These are phyloP conservation scores for Mythimna impura DNA, from an alignment of 2,888 invertebrate species.

Conservation along the genomic window DNA sequence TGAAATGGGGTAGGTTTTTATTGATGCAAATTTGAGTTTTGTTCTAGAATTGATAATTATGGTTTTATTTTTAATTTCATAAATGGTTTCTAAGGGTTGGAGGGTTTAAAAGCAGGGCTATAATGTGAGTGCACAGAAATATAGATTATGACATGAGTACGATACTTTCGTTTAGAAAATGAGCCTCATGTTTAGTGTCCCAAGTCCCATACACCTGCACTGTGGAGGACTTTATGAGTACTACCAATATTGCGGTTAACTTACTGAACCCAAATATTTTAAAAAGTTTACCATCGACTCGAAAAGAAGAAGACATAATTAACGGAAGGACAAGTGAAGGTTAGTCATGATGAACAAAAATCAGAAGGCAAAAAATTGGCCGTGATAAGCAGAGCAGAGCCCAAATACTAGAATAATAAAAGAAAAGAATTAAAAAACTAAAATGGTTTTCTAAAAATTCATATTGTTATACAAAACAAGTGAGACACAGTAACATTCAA, in stretches of 20 bases:
- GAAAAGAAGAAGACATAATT: no score
- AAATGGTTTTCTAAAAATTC: not conserved
- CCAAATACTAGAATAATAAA: not conserved
- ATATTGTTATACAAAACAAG: slow-evolving; percentile 10
- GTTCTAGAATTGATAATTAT: not conserved
- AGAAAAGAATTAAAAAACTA: no score
- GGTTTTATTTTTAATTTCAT: not conserved
- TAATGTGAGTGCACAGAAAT: not conserved
- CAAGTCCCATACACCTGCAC: no score
- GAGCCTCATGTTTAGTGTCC: no score
- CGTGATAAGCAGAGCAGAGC: not conserved
- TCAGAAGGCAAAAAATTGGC: not conserved
- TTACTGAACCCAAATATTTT: no score
- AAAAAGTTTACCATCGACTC: no score
- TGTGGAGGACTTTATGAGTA: no score
- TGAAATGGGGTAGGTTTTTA: not conserved
- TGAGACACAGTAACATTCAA: slow-evolving; percentile 7
- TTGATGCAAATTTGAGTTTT: not conserved
- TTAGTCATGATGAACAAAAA: not conserved
- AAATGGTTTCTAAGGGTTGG: not conserved
- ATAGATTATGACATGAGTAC: not conserved
- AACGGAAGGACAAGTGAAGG: not conserved
- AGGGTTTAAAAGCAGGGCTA: no score
- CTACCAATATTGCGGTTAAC: no score
- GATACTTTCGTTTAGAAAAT: no score